Evolutionary conservation across 2,888 invertebrate species (phyloP), one percentile per base, ranked within the genome.

Genomic region (Agrochola lota): DNA sequence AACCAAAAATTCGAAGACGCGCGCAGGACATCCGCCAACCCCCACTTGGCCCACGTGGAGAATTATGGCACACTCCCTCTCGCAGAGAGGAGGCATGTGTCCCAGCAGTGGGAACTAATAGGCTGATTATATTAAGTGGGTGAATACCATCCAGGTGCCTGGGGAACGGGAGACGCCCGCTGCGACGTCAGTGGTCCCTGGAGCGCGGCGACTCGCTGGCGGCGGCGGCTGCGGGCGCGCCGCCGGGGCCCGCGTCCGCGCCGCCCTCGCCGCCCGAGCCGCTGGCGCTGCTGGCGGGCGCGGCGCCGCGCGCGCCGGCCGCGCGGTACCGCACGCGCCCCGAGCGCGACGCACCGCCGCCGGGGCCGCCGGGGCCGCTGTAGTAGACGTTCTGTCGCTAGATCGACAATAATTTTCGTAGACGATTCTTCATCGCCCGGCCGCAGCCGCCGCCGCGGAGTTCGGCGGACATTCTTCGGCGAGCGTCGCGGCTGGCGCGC

Each of bases 351-450:
- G 91, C 91, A 83, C 89, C 74, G 8, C 46, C 43, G 9, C 43
- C 7, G 30, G 64, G 40, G 6, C 43, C 63, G n/a, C 71, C 76
- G 35, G 86, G 89, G 75, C 76, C 77, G 71, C 72, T 78, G 80
- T 83, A 69, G 82, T 74, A 30, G 75, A 43, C 73, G 46, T 57
- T 30, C 64, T 74, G 83, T 84, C 89, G 83, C 85, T 87, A 89
- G 89, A 87, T 88, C 90, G 95, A 95, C 95, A 95, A 95, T 95
- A 95, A 95, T 95, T 94, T 94, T 93, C 81, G 92, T 94, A 94
- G 93, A 88, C 71, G 72, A 74, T 69, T 84, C 86, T 87, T 80
- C 74, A 80, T 68, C 76, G 74, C 80, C 70, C 67, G 64, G 77
- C 71, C 74, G 76, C 71, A 63, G 73, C 52, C 67, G 69, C 72